phyloP scores from a whole-genome alignment of 2,113 vertebrate species.

The Chelonoidis abingdonii region DNA sequence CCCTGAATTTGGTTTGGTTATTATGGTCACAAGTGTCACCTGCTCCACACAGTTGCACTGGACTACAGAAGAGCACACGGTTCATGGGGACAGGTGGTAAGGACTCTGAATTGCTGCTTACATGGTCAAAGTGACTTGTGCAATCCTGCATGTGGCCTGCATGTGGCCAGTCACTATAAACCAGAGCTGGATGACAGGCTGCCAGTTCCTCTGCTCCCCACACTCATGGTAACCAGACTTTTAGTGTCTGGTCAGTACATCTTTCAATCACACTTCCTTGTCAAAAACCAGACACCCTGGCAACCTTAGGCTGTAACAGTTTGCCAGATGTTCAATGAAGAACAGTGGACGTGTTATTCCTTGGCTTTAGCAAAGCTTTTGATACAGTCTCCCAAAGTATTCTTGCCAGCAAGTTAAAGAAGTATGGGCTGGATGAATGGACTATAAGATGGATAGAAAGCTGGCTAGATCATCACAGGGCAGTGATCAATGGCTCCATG shows the following conservation, averaged over 20 bases:
- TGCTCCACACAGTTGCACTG: not conserved
- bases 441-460: too few relatives aligned
- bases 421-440: too few relatives aligned
- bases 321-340: not conserved
- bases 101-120: conserved; percentile 12
- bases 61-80: not conserved
- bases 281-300: too few relatives aligned
- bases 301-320: not conserved
- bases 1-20: not conserved
- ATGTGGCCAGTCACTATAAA: not conserved
- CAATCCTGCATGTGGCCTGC: not conserved
- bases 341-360: not conserved
- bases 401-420: too few relatives aligned
- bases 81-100: not conserved
- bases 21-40: conserved; percentile 2
- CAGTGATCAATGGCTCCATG: too few relatives aligned
- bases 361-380: too few relatives aligned
- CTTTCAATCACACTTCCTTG: too few relatives aligned
- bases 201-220: not conserved
- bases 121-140: not conserved
- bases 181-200: not conserved
- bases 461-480: too few relatives aligned
- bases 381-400: too few relatives aligned
- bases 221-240: too few relatives aligned
- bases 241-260: too few relatives aligned